Evolutionary conservation across 2,113 vertebrate species (phyloP).

Genomic region (Nothobranchius kuhntae): DNA sequence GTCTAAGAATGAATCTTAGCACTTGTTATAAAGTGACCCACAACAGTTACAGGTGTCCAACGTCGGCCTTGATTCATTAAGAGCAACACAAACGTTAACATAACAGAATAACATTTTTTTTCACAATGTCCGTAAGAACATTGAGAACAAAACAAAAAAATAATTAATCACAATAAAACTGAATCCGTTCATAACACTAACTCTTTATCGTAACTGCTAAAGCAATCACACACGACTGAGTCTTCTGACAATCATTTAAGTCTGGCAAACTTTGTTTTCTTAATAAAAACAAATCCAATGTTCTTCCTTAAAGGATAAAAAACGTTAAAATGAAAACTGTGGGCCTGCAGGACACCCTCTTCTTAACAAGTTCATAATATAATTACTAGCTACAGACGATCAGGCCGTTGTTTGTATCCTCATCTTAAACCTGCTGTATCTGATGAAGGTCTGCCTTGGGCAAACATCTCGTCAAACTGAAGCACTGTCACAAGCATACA

Average conservation of each 20-base stretch:
- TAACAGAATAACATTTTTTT: not conserved
- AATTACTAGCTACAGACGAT: not conserved
- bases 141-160: not conserved
- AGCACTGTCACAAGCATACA: slow-evolving; percentile 62
- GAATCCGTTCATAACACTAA: not conserved
- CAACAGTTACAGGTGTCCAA: slow-evolving; percentile 11
- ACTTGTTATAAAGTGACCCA: not conserved
- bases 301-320: no score
- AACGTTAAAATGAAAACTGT: not conserved
- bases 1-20: slow-evolving; percentile 7
- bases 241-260: not conserved
- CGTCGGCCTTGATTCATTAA: not conserved
- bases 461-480: slow-evolving; percentile 49
- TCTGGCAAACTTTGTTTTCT: not conserved
- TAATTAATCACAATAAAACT: not conserved
- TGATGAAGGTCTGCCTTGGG: slow-evolving; percentile 22
- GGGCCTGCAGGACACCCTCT: not conserved
- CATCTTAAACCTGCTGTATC: slow-evolving; percentile 25
- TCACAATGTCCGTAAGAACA: not conserved
- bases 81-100: slow-evolving; percentile 12
- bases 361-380: not conserved
- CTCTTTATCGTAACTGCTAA: not conserved
- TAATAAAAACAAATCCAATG: no score
- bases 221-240: no score
- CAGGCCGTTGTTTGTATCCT: not conserved